These are phyloP conservation scores for Liolophura sinensis DNA, from an alignment of 1,140 invertebrate genomes.

Conservation along the genomic window DNA sequence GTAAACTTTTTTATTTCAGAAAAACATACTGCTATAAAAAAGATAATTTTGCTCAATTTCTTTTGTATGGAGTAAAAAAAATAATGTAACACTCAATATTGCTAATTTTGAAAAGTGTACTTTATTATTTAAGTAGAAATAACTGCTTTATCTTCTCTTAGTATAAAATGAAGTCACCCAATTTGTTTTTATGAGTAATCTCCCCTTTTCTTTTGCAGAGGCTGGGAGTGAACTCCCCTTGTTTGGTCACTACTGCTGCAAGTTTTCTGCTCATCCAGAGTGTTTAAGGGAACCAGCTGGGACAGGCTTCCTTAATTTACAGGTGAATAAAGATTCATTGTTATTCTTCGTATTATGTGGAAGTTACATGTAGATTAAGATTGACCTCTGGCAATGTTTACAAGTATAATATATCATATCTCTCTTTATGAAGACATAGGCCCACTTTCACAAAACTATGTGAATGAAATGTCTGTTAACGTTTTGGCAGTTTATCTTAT, in stretches of 20 bases:
- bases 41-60: too few relatives aligned
- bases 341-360: background rate
- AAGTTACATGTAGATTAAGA: constrained; percentile 1
- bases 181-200: background rate
- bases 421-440: too few relatives aligned
- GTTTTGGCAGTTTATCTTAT: too few relatives aligned
- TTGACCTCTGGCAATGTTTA: background rate
- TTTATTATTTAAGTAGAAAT: too few relatives aligned
- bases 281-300: constrained; percentile 65
- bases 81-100: too few relatives aligned
- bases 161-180: background rate
- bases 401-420: constrained; percentile 1
- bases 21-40: too few relatives aligned
- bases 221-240: constrained; percentile 64
- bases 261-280: constrained; percentile 70
- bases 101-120: too few relatives aligned
- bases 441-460: too few relatives aligned
- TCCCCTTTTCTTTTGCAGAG: constrained; percentile 24
- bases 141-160: too few relatives aligned
- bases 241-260: constrained; percentile 76
- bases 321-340: constrained; percentile 40
- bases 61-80: too few relatives aligned
- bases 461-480: too few relatives aligned
- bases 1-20: too few relatives aligned
- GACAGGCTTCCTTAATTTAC: constrained; percentile 63